Conservation (phyloP, 2,888 invertebrate genomes). For the Phyllotreta cruciferae region DNA sequence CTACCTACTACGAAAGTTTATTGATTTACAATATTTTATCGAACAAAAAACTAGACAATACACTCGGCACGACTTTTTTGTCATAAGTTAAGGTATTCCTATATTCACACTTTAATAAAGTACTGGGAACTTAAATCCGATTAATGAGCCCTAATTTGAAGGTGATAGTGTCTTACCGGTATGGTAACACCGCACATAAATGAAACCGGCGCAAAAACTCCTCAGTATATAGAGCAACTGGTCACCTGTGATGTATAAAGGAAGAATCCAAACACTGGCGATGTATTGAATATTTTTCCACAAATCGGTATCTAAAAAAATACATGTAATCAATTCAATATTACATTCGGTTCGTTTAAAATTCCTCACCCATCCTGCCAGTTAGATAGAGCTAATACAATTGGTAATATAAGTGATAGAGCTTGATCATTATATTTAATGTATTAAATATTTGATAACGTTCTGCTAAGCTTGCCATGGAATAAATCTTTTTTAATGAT, state of each 20-base stretch:
- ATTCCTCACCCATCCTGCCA: slow-evolving; percentile 15
- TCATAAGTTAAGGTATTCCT: too few species aligned
- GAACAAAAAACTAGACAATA: too few species aligned
- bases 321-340: slow-evolving; percentile 2
- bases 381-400: slow-evolving; percentile 10
- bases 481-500: slow-evolving; percentile 7
- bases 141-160: neutral
- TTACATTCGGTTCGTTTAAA: slow-evolving; percentile 13
- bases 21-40: too few species aligned
- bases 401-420: slow-evolving; percentile 14
- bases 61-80: too few species aligned
- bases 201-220: neutral
- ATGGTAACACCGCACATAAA: slow-evolving; percentile 5
- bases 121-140: too few species aligned
- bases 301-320: slow-evolving; percentile 9
- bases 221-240: neutral
- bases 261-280: neutral
- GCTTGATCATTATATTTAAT: slow-evolving; percentile 9
- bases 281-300: slow-evolving; percentile 12
- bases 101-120: too few species aligned
- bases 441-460: slow-evolving; percentile 10
- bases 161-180: neutral
- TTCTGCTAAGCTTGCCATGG: slow-evolving; percentile 7
- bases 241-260: neutral
- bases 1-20: too few species aligned